Evolutionary conservation across 2,113 vertebrate species (phyloP).

Genomic region (Ceyx melanurus): DNA sequence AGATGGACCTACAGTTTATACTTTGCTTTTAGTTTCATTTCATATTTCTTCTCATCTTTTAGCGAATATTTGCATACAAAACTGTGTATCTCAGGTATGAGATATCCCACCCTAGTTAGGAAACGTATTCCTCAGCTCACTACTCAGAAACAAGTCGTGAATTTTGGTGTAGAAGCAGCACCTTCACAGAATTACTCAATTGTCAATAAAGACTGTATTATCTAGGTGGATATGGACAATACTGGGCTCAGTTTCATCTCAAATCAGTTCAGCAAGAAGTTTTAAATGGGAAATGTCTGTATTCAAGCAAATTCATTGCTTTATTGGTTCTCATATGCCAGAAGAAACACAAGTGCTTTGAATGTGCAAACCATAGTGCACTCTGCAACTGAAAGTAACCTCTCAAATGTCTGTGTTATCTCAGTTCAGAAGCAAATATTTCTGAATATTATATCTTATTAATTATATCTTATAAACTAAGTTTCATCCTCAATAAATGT

Average conservation of each 20-base stretch:
- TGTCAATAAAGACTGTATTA: neutral
- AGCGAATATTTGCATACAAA: neutral
- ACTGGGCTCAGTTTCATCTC: neutral
- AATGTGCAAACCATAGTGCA: neutral
- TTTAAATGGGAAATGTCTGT: neutral
- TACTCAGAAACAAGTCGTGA: neutral
- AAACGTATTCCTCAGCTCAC: neutral
- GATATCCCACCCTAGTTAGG: neutral
- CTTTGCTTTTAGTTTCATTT: neutral
- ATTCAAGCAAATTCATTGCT: neutral
- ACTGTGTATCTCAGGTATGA: neutral
- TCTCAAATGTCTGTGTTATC: neutral
- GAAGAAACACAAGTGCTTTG: fast-evolving
- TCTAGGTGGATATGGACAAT: neutral
- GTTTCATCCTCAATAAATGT: neutral
- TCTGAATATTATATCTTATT: neutral
- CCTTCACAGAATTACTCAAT: neutral
- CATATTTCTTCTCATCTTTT: neutral
- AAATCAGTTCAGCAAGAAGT: neutral
- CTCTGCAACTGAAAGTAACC: neutral
- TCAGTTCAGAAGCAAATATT: neutral
- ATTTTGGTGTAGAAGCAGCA: neutral
- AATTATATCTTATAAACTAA: neutral
- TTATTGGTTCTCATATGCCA: neutral
- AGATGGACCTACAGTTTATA: neutral